A percentile compares a stretch with the other conserved stretches of the same genome.
Evolutionary conservation across 1,140 invertebrate genomes (phyloP).

Genomic region (Tenebrio molitor): DNA sequence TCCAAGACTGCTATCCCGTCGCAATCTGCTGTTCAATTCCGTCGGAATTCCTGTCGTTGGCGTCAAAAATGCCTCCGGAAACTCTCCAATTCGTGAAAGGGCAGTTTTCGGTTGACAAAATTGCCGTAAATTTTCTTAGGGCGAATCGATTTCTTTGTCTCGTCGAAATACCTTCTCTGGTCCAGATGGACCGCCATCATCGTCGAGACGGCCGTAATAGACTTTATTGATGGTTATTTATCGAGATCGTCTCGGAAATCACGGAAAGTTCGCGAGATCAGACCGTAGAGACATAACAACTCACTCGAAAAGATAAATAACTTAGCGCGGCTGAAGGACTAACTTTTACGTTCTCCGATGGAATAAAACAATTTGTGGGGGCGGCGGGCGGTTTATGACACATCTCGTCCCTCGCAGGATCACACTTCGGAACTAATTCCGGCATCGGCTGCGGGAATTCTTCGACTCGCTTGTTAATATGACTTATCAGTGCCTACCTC

Average conservation of each 20-base stretch:
- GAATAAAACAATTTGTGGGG: conserved; percentile 42
- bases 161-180: background rate
- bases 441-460: background rate
- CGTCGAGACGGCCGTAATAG: conserved; percentile 17
- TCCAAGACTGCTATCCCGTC: too few species aligned
- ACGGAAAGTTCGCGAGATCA: conserved; percentile 35
- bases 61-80: too few species aligned
- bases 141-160: conserved; percentile 10
- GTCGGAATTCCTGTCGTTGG: too few species aligned
- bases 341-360: conserved; percentile 42
- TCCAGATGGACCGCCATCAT: conserved; percentile 27
- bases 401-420: conserved; percentile 1
- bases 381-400: conserved; percentile 11
- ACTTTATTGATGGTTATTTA: conserved; percentile 40
- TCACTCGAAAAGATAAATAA: conserved; percentile 46
- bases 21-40: too few species aligned
- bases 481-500: background rate
- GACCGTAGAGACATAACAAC: conserved; percentile 41
- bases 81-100: background rate
- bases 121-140: conserved; percentile 16
- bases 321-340: conserved; percentile 19
- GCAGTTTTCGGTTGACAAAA: background rate
- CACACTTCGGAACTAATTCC: conserved; percentile 28
- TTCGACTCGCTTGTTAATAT: background rate
- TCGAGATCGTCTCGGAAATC: conserved; percentile 28